phyloP scores from a whole-genome alignment of 2,797 vertebrate genomes.

The Emys orbicularis region DNA sequence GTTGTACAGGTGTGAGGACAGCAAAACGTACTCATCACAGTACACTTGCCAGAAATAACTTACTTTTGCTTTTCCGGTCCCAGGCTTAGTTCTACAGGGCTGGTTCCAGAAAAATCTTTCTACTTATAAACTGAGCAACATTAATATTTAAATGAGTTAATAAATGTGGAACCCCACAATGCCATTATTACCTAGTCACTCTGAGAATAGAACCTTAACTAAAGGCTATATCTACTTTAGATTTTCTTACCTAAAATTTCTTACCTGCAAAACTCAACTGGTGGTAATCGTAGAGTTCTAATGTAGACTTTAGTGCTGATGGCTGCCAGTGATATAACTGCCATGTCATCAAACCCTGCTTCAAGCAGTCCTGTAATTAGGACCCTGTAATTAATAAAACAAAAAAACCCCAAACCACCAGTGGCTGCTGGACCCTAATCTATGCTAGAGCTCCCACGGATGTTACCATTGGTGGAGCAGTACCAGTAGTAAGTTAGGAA shows the following conservation, averaged over 20 bases:
- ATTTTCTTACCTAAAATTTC: background rate
- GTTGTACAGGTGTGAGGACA: background rate
- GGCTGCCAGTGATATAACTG: background rate
- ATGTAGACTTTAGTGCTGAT: background rate
- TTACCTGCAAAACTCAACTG: background rate
- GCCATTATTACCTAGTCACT: background rate
- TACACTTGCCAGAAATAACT: background rate
- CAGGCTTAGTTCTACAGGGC: background rate
- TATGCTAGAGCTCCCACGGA: accelerated
- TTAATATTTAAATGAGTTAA: background rate
- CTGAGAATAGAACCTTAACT: background rate
- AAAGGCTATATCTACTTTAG: background rate
- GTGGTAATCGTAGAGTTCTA: background rate
- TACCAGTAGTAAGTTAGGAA: background rate
- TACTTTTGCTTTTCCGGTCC: background rate
- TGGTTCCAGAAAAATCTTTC: background rate
- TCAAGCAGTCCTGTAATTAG: background rate
- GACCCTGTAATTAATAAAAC: background rate
- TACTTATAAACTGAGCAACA: background rate
- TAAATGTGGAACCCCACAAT: background rate
- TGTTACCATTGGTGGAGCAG: background rate
- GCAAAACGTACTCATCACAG: background rate
- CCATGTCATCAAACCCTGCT: background rate
- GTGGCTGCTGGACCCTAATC: background rate
- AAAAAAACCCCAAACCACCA: background rate